These are phyloP conservation scores for Dorcus hopei DNA, from an alignment of 2,888 invertebrate genomes.

Conservation along the genomic window DNA sequence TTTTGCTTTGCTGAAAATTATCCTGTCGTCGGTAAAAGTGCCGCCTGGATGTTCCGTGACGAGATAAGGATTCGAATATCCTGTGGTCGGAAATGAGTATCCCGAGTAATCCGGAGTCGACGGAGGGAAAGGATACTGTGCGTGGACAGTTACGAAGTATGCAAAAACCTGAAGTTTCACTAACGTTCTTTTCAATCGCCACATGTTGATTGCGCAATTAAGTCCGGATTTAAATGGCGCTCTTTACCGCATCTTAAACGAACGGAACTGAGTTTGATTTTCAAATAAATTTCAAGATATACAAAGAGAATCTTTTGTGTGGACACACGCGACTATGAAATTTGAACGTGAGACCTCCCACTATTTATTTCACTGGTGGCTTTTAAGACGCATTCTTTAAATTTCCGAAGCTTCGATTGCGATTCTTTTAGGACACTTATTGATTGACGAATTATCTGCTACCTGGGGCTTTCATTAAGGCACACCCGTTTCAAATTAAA, in stretches of 20 bases:
- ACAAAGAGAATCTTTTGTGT: background rate
- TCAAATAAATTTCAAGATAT: no score
- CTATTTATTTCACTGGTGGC: background rate
- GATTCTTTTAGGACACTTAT: background rate
- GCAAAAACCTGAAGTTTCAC: background rate
- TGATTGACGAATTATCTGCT: background rate
- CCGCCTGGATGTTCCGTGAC: constrained; percentile 64
- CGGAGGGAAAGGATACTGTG: background rate
- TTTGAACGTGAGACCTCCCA: constrained; percentile 15
- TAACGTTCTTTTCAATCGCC: background rate
- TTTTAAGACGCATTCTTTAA: constrained; percentile 1
- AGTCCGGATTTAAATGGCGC: no score
- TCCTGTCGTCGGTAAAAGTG: constrained; percentile 57
- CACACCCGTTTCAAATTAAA: constrained; percentile 10
- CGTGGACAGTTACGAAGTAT: background rate
- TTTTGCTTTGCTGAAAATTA: constrained; percentile 53
- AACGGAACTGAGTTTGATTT: no score
- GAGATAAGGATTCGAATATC: constrained; percentile 5
- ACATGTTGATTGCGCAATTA: background rate
- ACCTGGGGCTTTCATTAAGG: no score
- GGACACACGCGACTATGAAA: background rate
- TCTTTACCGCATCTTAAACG: no score
- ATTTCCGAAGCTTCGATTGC: background rate
- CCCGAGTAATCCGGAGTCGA: background rate
- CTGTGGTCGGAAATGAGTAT: background rate